Evolutionary conservation across 2,797 vertebrate species (phyloP).

Genomic region (Platyrinchus mystaceus): DNA sequence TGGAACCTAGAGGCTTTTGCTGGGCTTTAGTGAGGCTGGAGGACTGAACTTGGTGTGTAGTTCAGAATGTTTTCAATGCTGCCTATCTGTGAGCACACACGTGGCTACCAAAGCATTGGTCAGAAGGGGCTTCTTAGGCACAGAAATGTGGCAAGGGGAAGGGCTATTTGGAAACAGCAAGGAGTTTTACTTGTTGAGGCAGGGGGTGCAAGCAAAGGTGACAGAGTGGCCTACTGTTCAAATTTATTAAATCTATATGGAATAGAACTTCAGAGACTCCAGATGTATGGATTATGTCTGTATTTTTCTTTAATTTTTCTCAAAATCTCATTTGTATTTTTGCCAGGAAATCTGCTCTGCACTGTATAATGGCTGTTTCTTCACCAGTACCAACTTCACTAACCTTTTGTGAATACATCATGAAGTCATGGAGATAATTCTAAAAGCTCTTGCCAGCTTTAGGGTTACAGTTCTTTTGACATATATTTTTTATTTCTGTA

Average conservation of each 20-base stretch:
- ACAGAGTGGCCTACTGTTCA: neutral
- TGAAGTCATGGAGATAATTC: neutral
- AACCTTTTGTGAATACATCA: neutral
- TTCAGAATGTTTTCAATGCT: neutral
- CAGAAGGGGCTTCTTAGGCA: neutral
- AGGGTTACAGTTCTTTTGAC: neutral
- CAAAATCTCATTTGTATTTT: neutral
- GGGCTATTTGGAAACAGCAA: neutral
- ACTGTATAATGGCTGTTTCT: neutral
- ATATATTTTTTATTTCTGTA: neutral
- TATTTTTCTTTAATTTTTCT: neutral
- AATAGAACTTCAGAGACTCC: neutral
- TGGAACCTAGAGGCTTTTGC: neutral
- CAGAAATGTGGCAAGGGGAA: neutral
- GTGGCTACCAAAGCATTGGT: neutral
- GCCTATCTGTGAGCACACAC: rapidly evolving
- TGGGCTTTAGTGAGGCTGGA: neutral
- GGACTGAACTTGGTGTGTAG: neutral
- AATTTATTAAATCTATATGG: neutral
- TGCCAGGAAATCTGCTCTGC: neutral
- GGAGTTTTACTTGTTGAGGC: neutral
- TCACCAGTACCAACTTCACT: neutral
- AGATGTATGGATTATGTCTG: neutral
- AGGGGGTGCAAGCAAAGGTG: neutral
- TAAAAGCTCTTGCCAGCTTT: neutral